Evolutionary conservation across 1,140 invertebrate genomes (phyloP), one percentile per base, ranked within the genome.

Genomic region (Halesus radiatus): DNA sequence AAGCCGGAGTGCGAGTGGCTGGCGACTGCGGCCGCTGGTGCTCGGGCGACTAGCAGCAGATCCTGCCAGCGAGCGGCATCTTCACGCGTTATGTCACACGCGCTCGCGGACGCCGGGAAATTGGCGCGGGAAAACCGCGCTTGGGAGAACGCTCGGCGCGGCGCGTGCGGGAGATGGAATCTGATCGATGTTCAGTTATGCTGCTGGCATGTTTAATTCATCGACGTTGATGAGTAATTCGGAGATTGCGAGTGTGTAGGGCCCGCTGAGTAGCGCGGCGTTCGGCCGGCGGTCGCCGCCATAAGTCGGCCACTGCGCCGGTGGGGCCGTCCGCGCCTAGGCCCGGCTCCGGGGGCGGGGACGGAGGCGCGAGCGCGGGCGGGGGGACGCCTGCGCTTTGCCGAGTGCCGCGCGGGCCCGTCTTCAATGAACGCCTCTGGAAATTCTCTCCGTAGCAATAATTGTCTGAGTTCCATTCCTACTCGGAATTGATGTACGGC

Each of bases 201-300:
- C 15, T 68, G 23, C 54, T 13, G 58, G 23, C 62, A 20, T 22
- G 18, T 64, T 29, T 16, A 45, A 13, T 45, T 45, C 37, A 13
- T 45, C 37, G 37, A 13, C 37, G 37, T 45, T 45, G 37, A 13
- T 45, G 37, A 45, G 37, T 10, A 13, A 45, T 26, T 64, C 60
- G 60, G 23, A 16, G 26, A 32, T n/a, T 45, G 29, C 32, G 66
- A 45, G 66, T 18, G 29, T 58, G 23, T 66, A 60, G 76, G 50
- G 37, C 60, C 26, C 62, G 77, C 77, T 22, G 68, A 66, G 56
- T 26, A 72, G 78, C 78, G 78, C 66, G 50, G 50, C 52, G 23
- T 32, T 54, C 56, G 78, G 66, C 78, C 78, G 78, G 22, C 78
- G 78, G 53, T 72, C 60, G 79, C 79, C 79, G 79, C 79, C 79